A percentile compares a stretch with the other conserved stretches of the same genome.
These are phyloP conservation scores for Unio delphinus DNA, from an alignment of 2,888 invertebrate species.

Conservation along the genomic window DNA sequence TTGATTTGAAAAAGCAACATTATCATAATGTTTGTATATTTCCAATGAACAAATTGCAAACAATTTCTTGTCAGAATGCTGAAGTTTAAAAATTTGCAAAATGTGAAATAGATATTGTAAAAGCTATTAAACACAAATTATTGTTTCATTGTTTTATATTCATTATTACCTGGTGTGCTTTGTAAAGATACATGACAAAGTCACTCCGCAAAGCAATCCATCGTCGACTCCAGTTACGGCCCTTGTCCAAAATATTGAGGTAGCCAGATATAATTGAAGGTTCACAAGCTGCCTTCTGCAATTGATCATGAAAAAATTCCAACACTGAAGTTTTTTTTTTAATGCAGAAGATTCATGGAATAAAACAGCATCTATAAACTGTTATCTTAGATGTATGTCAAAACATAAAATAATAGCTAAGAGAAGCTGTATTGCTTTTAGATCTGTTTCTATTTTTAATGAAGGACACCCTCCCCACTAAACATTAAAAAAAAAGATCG, in stretches of 20 bases:
- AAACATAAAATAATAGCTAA: no score
- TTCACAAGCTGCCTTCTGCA: conserved; percentile 75
- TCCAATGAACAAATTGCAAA: no score
- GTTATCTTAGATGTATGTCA: no score
- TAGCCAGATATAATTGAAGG: conserved; percentile 74
- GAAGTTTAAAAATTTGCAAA: no score
- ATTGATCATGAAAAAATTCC: conserved; percentile 2
- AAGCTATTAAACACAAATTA: no score
- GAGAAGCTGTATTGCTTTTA: no score
- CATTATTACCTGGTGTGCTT: conserved; percentile 65
- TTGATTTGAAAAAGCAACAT: not conserved
- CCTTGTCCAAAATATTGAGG: conserved; percentile 70
- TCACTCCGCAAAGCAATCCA: conserved; percentile 76
- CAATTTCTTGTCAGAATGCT: no score
- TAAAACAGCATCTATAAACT: not conserved
- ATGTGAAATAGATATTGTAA: no score
- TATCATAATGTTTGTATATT: not conserved
- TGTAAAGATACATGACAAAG: conserved; percentile 76
- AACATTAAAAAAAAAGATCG: no score
- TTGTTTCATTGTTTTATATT: no score
- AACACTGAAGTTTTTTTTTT: not conserved
- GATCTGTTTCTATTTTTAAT: no score
- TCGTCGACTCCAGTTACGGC: conserved; percentile 75
- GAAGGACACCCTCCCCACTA: no score
- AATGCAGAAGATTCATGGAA: not conserved